phyloP scores from a whole-genome alignment of 1,140 invertebrate species.

The Cylas formicarius region DNA sequence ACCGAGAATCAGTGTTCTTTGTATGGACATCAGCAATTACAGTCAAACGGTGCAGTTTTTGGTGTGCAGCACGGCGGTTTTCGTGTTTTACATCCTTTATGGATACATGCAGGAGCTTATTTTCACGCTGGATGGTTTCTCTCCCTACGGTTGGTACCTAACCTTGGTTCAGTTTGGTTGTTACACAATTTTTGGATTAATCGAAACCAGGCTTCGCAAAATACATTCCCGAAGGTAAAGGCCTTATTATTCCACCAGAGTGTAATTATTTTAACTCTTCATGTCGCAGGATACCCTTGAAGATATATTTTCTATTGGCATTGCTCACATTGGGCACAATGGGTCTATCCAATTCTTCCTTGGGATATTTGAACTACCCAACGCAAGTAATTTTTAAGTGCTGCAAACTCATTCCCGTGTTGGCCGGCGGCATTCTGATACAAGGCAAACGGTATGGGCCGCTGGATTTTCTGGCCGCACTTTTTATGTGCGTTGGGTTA shows the following conservation, averaged over 20 bases:
- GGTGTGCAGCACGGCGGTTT: conserved; percentile 69
- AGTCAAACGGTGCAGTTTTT: conserved; percentile 66
- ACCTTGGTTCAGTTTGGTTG: conserved; percentile 87
- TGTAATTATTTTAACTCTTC: conserved; percentile 15
- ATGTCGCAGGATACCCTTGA: conserved; percentile 72
- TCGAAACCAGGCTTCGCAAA: conserved; percentile 63
- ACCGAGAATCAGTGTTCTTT: conserved; percentile 57
- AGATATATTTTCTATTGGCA: conserved; percentile 73
- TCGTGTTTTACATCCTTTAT: conserved; percentile 83
- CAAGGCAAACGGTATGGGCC: conserved; percentile 80
- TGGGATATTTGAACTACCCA: conserved; percentile 95
- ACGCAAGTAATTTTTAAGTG: conserved; percentile 93
- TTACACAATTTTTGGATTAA: conserved; percentile 73
- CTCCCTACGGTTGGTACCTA: conserved; percentile 86
- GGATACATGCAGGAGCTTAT: conserved; percentile 92
- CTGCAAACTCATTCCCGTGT: conserved; percentile 92
- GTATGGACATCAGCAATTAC: conserved; percentile 63
- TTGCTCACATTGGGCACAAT: conserved; percentile 88
- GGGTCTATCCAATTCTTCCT: conserved; percentile 89
- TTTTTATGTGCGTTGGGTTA: conserved; percentile 84
- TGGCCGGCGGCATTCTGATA: conserved; percentile 87
- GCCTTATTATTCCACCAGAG: conserved; percentile 4
- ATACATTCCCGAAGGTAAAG: conserved; percentile 61
- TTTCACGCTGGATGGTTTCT: conserved; percentile 81
- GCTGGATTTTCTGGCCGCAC: conserved; percentile 76